Evolutionary conservation across 2,797 vertebrate species (phyloP).

Genomic region (Adelosebastes latens): DNA sequence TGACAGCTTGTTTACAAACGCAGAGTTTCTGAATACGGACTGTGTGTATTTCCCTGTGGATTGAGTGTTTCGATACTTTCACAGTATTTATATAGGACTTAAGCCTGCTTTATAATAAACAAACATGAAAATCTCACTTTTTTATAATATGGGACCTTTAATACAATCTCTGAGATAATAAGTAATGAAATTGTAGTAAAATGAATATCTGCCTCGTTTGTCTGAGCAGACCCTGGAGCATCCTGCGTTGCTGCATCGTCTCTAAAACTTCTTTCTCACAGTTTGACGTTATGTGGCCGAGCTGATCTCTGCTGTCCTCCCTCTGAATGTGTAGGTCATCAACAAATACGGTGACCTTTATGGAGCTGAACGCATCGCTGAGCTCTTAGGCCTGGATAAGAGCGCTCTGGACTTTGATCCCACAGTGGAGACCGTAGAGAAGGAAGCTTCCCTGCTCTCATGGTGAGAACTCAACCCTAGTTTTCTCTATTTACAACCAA

Average conservation of each 20-base stretch:
- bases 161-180: background rate
- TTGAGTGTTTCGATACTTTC: too few relatives aligned
- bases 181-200: background rate
- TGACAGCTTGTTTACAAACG: too few relatives aligned
- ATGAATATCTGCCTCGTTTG: background rate
- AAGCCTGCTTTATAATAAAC: too few relatives aligned
- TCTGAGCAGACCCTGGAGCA: background rate
- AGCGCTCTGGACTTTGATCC: constrained; percentile 97
- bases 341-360: constrained; percentile 98
- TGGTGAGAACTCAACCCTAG: constrained; percentile 84
- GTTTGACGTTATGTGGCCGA: background rate
- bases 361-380: constrained; percentile 95
- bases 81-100: too few relatives aligned
- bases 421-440: constrained; percentile 89
- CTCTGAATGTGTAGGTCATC: constrained; percentile 87
- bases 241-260: background rate
- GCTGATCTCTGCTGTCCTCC: background rate
- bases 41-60: too few relatives aligned
- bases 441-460: constrained; percentile 93
- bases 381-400: constrained; percentile 96
- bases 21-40: too few relatives aligned
- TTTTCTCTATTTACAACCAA: background rate
- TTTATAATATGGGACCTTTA: too few relatives aligned
- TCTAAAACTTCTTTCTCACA: background rate
- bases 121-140: too few relatives aligned